Evolutionary conservation across 2,888 invertebrate genomes (phyloP), one percentile per base, ranked within the genome.

Genomic region (Eupithecia subfuscata): DNA sequence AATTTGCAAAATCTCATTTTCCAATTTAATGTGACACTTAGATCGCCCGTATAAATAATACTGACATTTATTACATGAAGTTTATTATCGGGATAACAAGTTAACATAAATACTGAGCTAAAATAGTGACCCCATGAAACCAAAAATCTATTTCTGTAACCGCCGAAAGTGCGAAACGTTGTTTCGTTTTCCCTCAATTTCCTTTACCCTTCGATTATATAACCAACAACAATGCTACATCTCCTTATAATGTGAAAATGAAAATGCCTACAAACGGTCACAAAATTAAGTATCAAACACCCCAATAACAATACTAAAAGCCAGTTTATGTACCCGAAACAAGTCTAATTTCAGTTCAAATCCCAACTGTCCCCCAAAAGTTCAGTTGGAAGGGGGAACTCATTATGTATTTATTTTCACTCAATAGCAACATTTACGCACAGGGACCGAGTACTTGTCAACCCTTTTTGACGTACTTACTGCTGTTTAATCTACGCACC

Each of bases 321-420:
- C 72, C 74, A 64, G 77, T 68, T 67, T 77, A 77, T 74, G 74
- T 77, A 70, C 76, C 73, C 71, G 74, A 74, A 74, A 70, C 74
- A 65, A 79, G 79, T 80, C 79, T 78, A 80, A 80, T 79, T 82
- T 79, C 81, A 79, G 78, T 80, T 75, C 40, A 77, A 78, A 84
- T 82, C 82, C 84, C 82, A 75, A 74, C 75, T 80, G 80, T 79
- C 82, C 72, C 67, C 78, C 80, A 82, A 85, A 82, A 84, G 82
- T 78, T 78, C 71, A 79, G 76, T 76, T 84, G 79, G 77, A 81
- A 85, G 86, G 87, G 84, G 84, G 84, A 84, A 84, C 85, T 89
- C 89, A 89, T 92, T 90, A 91, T 87, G 83, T 87, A 92, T 92
- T 92, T 89, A 92, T 88, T 91, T 91, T 92, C 92, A 89, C 89